These are phyloP conservation scores for Martes martes DNA, from an alignment of 2,113 vertebrate species.

Conservation along the genomic window DNA sequence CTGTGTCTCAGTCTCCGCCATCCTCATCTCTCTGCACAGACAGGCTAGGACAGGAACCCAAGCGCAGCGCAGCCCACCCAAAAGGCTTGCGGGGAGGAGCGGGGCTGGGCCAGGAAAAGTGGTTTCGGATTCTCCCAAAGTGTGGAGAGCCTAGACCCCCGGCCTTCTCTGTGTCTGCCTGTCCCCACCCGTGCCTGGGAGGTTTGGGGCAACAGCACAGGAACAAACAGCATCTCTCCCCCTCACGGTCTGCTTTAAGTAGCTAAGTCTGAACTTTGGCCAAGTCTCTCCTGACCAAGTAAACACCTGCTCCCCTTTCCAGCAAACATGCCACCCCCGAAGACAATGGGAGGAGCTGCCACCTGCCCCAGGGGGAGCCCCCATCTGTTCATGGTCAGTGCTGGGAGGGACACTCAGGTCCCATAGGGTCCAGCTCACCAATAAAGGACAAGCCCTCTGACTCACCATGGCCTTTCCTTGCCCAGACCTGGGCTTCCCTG, in stretches of 20 bases:
- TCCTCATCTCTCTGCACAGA: neutral
- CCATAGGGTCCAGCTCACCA: neutral
- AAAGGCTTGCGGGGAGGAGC: neutral
- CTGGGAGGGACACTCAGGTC: neutral
- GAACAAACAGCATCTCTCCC: neutral
- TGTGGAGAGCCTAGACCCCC: neutral
- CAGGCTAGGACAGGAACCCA: constrained; percentile 41
- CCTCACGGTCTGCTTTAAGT: neutral
- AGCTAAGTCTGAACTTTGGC: neutral
- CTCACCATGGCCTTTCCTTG: neutral
- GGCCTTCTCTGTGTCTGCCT: neutral
- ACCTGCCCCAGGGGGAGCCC: no score
- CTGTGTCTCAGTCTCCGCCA: neutral
- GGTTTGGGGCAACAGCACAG: neutral
- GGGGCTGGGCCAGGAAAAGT: neutral
- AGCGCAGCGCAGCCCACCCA: neutral
- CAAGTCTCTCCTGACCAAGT: neutral
- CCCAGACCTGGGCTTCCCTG: neutral
- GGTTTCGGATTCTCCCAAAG: fast-evolving
- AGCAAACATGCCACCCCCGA: neutral
- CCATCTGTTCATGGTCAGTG: neutral
- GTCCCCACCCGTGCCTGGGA: neutral
- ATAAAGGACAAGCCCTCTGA: neutral
- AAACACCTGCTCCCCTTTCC: neutral
- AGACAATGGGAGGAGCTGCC: neutral